phyloP scores from a whole-genome alignment of 2,797 vertebrate species.

The Gila robusta region DNA sequence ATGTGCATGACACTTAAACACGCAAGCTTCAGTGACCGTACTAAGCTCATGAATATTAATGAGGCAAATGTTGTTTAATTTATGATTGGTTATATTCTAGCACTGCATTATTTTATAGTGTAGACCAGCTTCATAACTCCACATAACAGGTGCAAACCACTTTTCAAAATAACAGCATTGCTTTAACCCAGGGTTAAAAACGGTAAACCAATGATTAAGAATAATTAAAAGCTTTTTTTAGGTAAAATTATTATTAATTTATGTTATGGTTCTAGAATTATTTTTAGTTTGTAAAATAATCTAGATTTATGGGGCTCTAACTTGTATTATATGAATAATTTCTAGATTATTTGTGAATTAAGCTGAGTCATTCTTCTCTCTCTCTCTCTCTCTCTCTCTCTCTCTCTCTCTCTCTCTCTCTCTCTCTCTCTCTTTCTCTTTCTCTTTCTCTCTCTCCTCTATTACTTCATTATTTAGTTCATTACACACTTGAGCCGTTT shows the following conservation, averaged over 20 bases:
- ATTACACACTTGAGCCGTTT: constrained; percentile 33
- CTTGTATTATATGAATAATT: neutral
- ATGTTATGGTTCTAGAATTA: neutral
- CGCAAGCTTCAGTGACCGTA: neutral
- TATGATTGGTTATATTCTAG: neutral
- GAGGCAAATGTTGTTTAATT: neutral
- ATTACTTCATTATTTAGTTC: constrained; percentile 54
- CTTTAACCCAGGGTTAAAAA: neutral
- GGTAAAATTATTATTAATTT: neutral
- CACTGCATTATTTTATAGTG: neutral
- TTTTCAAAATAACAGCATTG: neutral
- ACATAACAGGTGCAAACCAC: neutral
- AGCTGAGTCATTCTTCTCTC: constrained; percentile 3
- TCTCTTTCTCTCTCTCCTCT: constrained; percentile 17
- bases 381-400: neutral
- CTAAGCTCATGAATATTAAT: neutral
- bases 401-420: neutral
- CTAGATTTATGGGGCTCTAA: neutral
- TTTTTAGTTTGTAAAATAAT: neutral
- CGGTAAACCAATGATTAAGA: neutral
- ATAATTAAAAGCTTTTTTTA: neutral
- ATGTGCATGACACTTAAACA: neutral
- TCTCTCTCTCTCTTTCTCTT: too few species aligned
- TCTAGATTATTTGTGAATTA: neutral
- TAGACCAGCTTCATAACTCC: neutral